Percentiles rank a stretch among this genome's conserved stretches.
Evolutionary conservation across 2,888 invertebrate genomes (phyloP).

Genomic region (Hypomecis punctinalis): DNA sequence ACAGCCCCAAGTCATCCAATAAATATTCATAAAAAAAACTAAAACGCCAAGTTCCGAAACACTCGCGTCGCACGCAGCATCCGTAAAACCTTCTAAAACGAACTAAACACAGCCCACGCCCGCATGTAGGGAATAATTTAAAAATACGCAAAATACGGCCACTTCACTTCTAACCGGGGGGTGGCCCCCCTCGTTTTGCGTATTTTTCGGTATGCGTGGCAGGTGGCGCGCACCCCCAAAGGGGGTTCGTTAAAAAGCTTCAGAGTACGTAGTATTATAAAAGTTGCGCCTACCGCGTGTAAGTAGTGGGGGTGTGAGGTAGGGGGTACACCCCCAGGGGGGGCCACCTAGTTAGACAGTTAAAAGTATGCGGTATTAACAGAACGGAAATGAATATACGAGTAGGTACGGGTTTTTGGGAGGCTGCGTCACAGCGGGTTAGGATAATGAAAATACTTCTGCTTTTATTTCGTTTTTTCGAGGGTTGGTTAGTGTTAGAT

Average conservation of each 20-base stretch:
- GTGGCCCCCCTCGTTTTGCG: constrained; percentile 73
- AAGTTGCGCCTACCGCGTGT: constrained; percentile 85
- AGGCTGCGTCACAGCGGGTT: constrained; percentile 79
- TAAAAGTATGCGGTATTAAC: constrained; percentile 86
- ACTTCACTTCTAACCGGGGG: constrained; percentile 81
- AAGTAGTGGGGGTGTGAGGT: constrained; percentile 77
- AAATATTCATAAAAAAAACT: constrained; percentile 30
- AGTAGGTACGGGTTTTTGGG: constrained; percentile 77
- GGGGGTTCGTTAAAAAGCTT: constrained; percentile 84
- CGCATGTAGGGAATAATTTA: constrained; percentile 82
- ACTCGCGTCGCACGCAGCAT: constrained; percentile 50
- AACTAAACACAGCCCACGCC: constrained; percentile 75
- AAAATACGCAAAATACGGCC: constrained; percentile 85
- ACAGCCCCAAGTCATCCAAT: constrained; percentile 9
- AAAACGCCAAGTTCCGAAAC: constrained; percentile 20
- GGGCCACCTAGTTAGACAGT: constrained; percentile 83
- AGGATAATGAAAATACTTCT: constrained; percentile 83
- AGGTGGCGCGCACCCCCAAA: constrained; percentile 74
- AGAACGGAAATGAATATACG: constrained; percentile 85
- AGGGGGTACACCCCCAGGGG: constrained; percentile 49
- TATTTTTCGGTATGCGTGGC: constrained; percentile 85
- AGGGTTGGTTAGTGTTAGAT: constrained; percentile 43
- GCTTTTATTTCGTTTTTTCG: constrained; percentile 62
- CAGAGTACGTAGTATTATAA: constrained; percentile 85
- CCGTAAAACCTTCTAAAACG: constrained; percentile 52